phyloP scores from a whole-genome alignment of 2,888 invertebrate species.

The Trissonchulus sp. region DNA sequence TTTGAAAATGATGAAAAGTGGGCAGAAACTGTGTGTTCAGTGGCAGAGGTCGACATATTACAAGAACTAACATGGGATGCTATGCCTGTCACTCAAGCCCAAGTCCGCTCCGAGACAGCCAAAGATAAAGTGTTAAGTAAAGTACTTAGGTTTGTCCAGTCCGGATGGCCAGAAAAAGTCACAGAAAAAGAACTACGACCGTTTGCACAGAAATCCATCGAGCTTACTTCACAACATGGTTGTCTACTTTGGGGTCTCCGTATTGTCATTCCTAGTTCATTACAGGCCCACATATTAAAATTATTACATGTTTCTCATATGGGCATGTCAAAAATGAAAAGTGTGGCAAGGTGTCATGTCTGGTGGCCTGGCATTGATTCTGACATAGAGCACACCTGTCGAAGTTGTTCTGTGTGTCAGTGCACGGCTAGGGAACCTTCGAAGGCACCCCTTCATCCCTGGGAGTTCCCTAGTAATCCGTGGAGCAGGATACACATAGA shows the following conservation, averaged over 20 bases:
- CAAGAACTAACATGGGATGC: too few species aligned
- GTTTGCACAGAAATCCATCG: too few species aligned
- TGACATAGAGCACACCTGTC: conserved; percentile 37
- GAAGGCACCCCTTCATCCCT: conserved; percentile 42
- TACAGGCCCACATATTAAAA: conserved; percentile 37
- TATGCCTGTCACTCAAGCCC: too few species aligned
- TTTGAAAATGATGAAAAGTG: too few species aligned
- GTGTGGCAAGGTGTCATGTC: conserved; percentile 42
- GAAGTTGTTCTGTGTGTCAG: conserved; percentile 39
- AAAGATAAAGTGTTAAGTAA: too few species aligned
- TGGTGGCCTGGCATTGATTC: conserved; percentile 45
- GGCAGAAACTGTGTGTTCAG: too few species aligned
- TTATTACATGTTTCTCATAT: conserved; percentile 44
- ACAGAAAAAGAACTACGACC: too few species aligned
- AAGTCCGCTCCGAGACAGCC: too few species aligned
- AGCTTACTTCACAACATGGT: too few species aligned
- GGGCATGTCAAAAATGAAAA: conserved; percentile 44
- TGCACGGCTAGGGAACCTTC: conserved; percentile 35
- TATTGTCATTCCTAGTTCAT: conserved; percentile 41
- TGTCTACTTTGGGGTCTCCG: conserved; percentile 37
- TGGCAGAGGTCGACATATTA: too few species aligned
- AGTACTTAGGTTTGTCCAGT: too few species aligned
- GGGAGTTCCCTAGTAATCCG: conserved; percentile 43
- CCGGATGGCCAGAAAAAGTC: too few species aligned
- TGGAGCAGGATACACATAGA: conserved; percentile 55